Base-by-base conservation (phyloP, 1,140 invertebrate genomes). In the Magallana ariakensis region DNA sequence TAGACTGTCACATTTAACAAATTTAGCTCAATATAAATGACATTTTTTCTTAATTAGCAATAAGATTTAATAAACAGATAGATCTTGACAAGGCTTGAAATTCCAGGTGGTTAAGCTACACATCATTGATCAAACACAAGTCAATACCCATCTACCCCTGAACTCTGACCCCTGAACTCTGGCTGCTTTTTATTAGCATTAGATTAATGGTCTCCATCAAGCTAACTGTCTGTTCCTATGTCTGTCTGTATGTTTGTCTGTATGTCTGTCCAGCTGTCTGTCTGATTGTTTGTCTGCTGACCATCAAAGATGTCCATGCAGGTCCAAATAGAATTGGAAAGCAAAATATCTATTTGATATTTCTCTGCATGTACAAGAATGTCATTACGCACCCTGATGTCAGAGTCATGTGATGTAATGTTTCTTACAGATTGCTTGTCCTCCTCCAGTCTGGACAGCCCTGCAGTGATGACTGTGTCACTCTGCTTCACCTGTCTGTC, bases 1-100 rank as follows among this genome's bases (percentile, higher is more conserved):
- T 13, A 13, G 66, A 66, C 62, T 13, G 22, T 75, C 22, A 75
- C 19, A 75, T 22, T n/a, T 60, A 60, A 60, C 58, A 13, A 60
- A 60, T 13, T 60, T 7, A 26, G 9, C 22, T 46, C 33, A 46
- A 4, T 46, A 46, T 46, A 4, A 46, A 46, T 46, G 33, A 46
- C 33, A 46, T 46, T 46, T 46, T n/a, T 46, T 46, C 33, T 46
- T 46, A 46, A 46, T 46, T 46, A 46, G 5, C 33, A 46, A 46
- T 2, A 46, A 2, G 5, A 46, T 46, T 46, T 46, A 46, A 46
- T 46, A 46, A 46, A 46, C 33, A 46, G 33, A n/a, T n/a, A n/a
- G n/a, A 46, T 46, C 33, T 19, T 75, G 66, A 75, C 66, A 75
- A 75, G 62, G 66, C 66, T 26, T 75, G 66, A 26, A 75, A 75